These are phyloP conservation scores for Lophochroa leadbeateri DNA, from an alignment of 2,113 vertebrate genomes.

Conservation along the genomic window DNA sequence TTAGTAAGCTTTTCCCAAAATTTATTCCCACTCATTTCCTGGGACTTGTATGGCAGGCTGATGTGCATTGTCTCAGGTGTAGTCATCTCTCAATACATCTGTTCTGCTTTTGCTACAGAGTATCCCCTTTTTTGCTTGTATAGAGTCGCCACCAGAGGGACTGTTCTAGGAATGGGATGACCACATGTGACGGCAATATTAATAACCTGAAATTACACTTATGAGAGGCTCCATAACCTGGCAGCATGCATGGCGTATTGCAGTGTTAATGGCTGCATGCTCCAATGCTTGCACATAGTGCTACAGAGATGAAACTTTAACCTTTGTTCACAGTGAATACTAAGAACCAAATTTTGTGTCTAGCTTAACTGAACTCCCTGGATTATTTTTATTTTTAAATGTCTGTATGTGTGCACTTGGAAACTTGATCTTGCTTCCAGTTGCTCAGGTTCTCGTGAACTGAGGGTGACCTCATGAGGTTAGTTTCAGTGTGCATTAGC, in stretches of 20 bases:
- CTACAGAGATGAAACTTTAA: background rate
- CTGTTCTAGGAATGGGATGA: background rate
- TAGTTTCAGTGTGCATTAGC: background rate
- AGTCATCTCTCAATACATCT: background rate
- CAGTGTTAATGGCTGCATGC: background rate
- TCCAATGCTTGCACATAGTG: background rate
- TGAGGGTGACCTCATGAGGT: background rate
- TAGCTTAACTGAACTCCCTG: background rate
- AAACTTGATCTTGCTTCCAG: background rate
- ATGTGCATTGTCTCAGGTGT: background rate
- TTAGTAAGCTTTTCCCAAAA: background rate
- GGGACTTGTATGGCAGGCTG: background rate
- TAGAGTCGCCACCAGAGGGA: fast-evolving
- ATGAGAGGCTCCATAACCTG: background rate
- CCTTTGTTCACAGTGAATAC: background rate
- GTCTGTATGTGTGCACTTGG: fast-evolving
- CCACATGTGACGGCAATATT: background rate
- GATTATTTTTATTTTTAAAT: background rate
- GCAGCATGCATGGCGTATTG: background rate
- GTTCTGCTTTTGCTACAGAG: background rate
- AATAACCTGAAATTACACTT: background rate
- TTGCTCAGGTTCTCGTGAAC: background rate
- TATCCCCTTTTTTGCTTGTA: background rate
- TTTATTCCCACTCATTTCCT: background rate
- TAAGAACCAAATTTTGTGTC: background rate